phyloP scores from a whole-genome alignment of 1,140 invertebrate species.

The Nomia melanderi region DNA sequence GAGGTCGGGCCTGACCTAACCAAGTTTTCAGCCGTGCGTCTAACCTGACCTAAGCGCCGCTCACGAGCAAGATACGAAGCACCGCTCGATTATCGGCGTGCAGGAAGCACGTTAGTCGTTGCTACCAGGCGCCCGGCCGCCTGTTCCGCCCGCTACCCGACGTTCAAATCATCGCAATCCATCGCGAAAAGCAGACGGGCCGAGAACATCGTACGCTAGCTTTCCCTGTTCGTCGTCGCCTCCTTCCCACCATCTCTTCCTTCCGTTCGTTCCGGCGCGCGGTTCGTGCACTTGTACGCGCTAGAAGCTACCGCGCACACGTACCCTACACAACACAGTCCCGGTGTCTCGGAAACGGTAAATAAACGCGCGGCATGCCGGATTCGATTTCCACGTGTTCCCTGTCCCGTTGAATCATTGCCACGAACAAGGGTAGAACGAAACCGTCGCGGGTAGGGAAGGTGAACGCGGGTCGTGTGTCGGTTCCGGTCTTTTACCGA shows the following conservation, averaged over 20 bases:
- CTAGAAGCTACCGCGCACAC: neutral
- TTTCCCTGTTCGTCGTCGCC: slow-evolving; percentile 39
- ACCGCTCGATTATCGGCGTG: slow-evolving; percentile 30
- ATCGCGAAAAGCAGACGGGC: slow-evolving; percentile 27
- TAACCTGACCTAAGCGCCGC: slow-evolving; percentile 41
- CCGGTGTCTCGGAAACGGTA: slow-evolving; percentile 8
- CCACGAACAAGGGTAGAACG: too few species aligned
- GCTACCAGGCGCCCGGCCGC: neutral
- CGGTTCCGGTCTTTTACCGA: too few species aligned
- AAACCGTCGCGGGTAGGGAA: too few species aligned
- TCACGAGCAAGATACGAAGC: slow-evolving; percentile 47
- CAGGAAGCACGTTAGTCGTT: slow-evolving; percentile 23
- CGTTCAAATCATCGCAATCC: slow-evolving; percentile 2
- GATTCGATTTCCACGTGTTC: slow-evolving; percentile 29
- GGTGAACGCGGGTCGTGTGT: too few species aligned
- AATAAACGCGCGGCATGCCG: slow-evolving; percentile 43
- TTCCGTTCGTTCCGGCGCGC: slow-evolving; percentile 44
- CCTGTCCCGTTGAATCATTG: neutral
- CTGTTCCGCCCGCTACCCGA: neutral
- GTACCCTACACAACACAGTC: neutral
- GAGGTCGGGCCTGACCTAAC: slow-evolving; percentile 16
- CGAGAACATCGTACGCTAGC: slow-evolving; percentile 15
- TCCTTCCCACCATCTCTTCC: slow-evolving; percentile 28
- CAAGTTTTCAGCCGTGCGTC: slow-evolving; percentile 14
- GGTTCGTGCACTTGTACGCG: slow-evolving; percentile 16